Percentiles rank a stretch among this genome's conserved stretches.
phyloP scores from a whole-genome alignment of 2,888 invertebrate species.

The Lithophane ornitopus region DNA sequence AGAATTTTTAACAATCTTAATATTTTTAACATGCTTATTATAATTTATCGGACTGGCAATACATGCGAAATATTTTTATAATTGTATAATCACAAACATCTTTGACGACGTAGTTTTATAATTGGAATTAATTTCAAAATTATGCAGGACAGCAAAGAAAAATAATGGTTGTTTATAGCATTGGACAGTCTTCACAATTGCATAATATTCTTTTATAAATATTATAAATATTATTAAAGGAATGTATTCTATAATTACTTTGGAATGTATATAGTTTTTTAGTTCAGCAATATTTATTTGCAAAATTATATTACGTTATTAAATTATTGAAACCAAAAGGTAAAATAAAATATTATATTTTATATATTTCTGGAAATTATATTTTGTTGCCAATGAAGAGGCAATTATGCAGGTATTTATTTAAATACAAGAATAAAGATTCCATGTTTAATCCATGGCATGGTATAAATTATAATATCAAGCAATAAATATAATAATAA shows the following conservation, averaged over 20 bases:
- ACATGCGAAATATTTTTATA: conserved; percentile 45
- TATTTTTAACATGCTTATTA: conserved; percentile 61
- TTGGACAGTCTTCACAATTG: conserved; percentile 56
- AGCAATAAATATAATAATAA: conserved; percentile 57
- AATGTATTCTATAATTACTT: conserved; percentile 51
- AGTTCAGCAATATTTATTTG: conserved; percentile 31
- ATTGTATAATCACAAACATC: conserved; percentile 56
- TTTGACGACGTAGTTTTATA: conserved; percentile 36
- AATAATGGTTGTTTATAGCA: conserved; percentile 12
- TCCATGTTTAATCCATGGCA: conserved; percentile 16
- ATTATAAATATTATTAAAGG: conserved; percentile 38
- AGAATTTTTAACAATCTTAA: conserved; percentile 66
- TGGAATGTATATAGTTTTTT: conserved; percentile 55
- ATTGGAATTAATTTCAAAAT: conserved; percentile 36
- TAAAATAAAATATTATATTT: too few species aligned
- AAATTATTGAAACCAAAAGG: conserved; percentile 14
- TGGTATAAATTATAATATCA: conserved; percentile 54
- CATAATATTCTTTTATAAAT: conserved; percentile 29
- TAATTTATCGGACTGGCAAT: conserved; percentile 67
- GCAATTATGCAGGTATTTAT: conserved; percentile 11
- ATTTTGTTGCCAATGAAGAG: conserved; percentile 20
- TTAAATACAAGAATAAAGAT: conserved; percentile 29
- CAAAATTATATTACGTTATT: conserved; percentile 28
- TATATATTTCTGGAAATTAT: conserved; percentile 7
- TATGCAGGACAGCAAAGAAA: conserved; percentile 40